Evolutionary conservation across 2,113 vertebrate species (phyloP), one percentile per base, ranked within the genome.

Genomic region (Mesocricetus auratus): DNA sequence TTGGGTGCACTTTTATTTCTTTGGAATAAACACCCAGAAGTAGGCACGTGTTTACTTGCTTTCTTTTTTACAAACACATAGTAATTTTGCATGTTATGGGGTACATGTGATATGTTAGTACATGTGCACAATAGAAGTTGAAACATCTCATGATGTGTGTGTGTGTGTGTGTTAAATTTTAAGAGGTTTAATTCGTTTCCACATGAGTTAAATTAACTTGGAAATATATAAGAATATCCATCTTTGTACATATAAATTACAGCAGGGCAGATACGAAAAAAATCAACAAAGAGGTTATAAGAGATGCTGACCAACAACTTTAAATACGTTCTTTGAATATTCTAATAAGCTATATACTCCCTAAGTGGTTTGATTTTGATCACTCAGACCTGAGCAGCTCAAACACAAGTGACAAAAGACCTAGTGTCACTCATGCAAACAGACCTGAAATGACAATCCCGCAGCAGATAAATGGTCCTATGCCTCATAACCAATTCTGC

Each of bases 361-460:
- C 1, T 11, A n/a, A 58, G 15, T 86, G 89, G 56, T 79, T 97
- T 95, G 45, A 94, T 95, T 97, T 91, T 95, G 75, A 93, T 94
- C 86, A 86, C 47, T n/a, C 2, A 26, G 13, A 73, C 96, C 50
- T 29, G 16, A 89, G 53, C 4, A 81, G 29, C 88, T 89, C 24
- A 94, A 64, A 90, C 73, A 79, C 12, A 11, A 87, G 56, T 17
- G 92, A 66, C 56, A 60, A 90, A 89, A 94, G 1, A 85, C 8
- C 29, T 39, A 36, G 13, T 42, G 33, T 42, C 81, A 15, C n/a
- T 85, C 39, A 24, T 79, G 50, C 86, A 95, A 88, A 87, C 69
- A 77, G 78, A 81, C 36, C 69, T n/a, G 22, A 78, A 89, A 90
- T 66, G 81, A 36, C 7, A 88, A 53, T 21, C 33, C 58, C 29